phyloP scores from a whole-genome alignment of 2,888 invertebrate species.

The Drosophila recens region DNA sequence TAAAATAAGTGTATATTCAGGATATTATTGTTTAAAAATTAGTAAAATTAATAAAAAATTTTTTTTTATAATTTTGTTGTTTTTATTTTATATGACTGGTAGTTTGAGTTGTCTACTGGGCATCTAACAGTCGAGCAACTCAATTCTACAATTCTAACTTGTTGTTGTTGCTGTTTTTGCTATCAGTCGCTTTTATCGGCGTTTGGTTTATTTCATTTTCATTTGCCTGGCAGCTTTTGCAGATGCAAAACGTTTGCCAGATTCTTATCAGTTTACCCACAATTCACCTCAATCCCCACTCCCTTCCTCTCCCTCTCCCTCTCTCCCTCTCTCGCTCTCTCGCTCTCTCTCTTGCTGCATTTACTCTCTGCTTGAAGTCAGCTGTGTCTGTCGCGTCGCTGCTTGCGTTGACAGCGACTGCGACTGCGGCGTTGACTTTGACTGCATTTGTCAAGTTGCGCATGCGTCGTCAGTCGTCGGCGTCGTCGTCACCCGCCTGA shows the following conservation, averaged over 20 bases:
- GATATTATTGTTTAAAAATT: no score
- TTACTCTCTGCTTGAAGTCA: constrained; percentile 47
- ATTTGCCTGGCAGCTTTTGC: constrained; percentile 76
- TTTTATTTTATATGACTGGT: background rate
- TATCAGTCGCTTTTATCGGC: constrained; percentile 63
- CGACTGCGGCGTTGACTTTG: constrained; percentile 11
- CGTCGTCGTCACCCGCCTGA: constrained; percentile 25
- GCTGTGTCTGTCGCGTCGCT: constrained; percentile 53
- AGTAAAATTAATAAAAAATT: no score
- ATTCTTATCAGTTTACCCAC: constrained; percentile 60
- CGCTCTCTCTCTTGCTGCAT: constrained; percentile 9
- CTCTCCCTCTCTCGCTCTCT: constrained; percentile 20
- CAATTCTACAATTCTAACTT: background rate
- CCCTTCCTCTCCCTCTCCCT: constrained; percentile 24
- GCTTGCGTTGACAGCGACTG: constrained; percentile 22
- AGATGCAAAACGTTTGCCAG: constrained; percentile 69
- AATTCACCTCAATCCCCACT: constrained; percentile 15
- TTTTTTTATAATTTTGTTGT: no score
- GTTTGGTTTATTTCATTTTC: constrained; percentile 80
- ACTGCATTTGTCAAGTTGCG: constrained; percentile 63
- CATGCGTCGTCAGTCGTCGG: constrained; percentile 70
- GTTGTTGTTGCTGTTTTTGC: constrained; percentile 4
- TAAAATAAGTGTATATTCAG: no score
- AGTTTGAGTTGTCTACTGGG: background rate
- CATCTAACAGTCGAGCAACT: background rate